phyloP scores from a whole-genome alignment of 2,113 vertebrate species.

The Pteruthius melanotis region DNA sequence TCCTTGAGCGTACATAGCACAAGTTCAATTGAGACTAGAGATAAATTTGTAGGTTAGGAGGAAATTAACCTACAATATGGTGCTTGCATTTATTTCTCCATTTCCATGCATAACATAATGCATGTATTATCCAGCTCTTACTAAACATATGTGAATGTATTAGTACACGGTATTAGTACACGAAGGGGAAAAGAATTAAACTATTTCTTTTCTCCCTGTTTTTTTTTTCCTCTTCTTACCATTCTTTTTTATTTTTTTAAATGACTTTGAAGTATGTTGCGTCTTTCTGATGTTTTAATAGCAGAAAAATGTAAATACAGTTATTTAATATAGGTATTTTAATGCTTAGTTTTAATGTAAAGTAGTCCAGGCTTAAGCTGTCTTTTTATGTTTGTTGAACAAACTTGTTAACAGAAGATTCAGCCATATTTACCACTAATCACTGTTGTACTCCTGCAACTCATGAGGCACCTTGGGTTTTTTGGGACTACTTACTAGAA shows the following conservation, averaged over 20 bases:
- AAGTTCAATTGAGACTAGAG: constrained; percentile 43
- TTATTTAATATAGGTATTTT: not conserved
- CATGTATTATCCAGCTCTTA: not conserved
- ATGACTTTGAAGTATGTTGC: not conserved
- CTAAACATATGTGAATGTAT: not conserved
- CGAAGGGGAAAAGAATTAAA: not conserved
- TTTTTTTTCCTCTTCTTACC: not conserved
- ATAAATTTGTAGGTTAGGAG: constrained; percentile 64
- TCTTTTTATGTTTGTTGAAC: not conserved
- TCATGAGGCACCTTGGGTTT: not conserved
- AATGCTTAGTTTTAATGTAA: not conserved
- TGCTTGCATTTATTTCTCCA: constrained; percentile 17
- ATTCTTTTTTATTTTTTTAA: not conserved
- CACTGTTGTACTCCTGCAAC: not conserved
- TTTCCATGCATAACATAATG: not conserved
- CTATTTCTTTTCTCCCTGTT: not conserved
- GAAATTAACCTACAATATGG: constrained; percentile 58
- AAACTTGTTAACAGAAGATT: constrained; percentile 13
- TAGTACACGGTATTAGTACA: not conserved
- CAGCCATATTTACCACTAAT: constrained; percentile 2
- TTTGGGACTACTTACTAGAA: constrained; percentile 21
- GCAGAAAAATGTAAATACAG: not conserved
- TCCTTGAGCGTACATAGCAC: not conserved
- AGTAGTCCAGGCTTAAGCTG: not conserved
- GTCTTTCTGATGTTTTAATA: not conserved